Evolutionary conservation across 2,113 vertebrate genomes (phyloP).

Genomic region (Proteles cristata): DNA sequence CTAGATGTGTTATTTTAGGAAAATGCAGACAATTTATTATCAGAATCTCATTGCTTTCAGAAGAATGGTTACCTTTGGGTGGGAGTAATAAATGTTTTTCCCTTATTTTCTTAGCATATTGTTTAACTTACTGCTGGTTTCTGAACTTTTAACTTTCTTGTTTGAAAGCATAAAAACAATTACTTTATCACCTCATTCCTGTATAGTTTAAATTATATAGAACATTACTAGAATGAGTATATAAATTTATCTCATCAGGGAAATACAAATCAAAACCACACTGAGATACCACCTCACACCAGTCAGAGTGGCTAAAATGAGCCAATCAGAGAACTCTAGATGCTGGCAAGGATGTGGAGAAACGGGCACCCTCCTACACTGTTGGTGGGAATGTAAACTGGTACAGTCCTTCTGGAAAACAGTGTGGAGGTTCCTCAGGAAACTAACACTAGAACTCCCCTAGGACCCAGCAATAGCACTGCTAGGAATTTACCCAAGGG

Average conservation of each 20-base stretch:
- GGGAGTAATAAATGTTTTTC: slow-evolving; percentile 42
- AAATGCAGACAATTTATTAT: background rate
- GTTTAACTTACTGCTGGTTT: background rate
- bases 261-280: too few species aligned
- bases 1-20: background rate
- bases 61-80: slow-evolving; percentile 46
- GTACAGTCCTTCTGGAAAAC: too few species aligned
- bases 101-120: slow-evolving; percentile 32
- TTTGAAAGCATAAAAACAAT: background rate
- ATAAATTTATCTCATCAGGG: background rate
- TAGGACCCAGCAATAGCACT: too few species aligned
- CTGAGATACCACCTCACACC: too few species aligned
- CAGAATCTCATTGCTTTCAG: slow-evolving; percentile 33
- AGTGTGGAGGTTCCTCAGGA: too few species aligned
- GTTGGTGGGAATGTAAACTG: too few species aligned
- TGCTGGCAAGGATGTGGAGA: too few species aligned
- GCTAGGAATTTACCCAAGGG: too few species aligned
- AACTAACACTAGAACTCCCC: too few species aligned
- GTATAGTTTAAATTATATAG: background rate
- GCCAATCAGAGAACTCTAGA: too few species aligned
- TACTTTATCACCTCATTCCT: background rate
- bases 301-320: too few species aligned
- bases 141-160: background rate
- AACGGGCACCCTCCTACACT: too few species aligned
- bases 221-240: background rate